Evolutionary conservation across 2,888 invertebrate species (phyloP).

Genomic region (Amphimallon solstitiale): DNA sequence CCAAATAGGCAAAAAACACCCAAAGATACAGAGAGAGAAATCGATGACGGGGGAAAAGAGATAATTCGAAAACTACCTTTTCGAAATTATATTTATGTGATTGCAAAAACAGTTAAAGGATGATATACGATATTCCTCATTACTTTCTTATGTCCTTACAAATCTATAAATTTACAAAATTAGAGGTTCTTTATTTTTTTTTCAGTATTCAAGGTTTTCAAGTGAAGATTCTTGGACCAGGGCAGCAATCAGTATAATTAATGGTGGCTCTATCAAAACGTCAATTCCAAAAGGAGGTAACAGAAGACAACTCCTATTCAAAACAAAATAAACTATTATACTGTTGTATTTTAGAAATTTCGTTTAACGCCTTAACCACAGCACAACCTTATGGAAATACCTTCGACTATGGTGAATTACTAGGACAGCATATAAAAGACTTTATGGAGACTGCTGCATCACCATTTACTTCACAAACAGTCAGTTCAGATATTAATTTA

Average conservation of each 20-base stretch:
- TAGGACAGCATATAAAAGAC: constrained; percentile 41
- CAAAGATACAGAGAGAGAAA: too few relatives aligned
- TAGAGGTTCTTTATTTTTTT: too few relatives aligned
- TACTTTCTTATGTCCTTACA: too few relatives aligned
- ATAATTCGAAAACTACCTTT: too few relatives aligned
- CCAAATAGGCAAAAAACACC: too few relatives aligned
- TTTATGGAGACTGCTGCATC: constrained; percentile 68
- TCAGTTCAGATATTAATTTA: constrained; percentile 63
- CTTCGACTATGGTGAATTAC: constrained; percentile 63
- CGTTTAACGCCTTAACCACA: constrained; percentile 74
- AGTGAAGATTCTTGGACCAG: constrained; percentile 70
- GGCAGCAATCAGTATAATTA: constrained; percentile 74
- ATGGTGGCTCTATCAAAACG: constrained; percentile 77
- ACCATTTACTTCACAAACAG: constrained; percentile 50
- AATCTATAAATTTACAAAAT: too few relatives aligned
- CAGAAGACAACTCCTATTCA: constrained; percentile 40
- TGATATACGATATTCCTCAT: too few relatives aligned
- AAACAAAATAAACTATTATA: too few relatives aligned
- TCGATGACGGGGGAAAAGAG: too few relatives aligned
- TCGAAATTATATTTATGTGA: too few relatives aligned
- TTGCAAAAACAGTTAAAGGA: too few relatives aligned
- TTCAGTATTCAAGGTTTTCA: constrained; percentile 65
- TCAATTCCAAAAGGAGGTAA: constrained; percentile 73
- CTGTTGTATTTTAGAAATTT: constrained; percentile 69
- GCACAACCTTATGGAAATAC: constrained; percentile 82